Evolutionary conservation across 2,797 vertebrate genomes (phyloP).

Genomic region (Gouania willdenowi): DNA sequence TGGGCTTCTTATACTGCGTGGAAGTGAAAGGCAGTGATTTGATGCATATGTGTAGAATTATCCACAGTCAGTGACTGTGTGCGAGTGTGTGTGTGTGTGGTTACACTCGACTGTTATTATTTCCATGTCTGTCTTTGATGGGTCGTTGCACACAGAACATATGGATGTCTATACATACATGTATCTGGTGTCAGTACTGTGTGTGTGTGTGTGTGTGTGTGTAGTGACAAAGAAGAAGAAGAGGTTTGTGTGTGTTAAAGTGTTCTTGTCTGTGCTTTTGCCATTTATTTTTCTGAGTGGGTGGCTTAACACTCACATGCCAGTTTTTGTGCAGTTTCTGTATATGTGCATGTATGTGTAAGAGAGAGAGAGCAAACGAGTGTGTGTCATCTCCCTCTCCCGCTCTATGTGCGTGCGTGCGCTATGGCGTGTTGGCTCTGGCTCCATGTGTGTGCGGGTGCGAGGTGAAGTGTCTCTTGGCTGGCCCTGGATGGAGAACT

Average conservation of each 20-base stretch:
- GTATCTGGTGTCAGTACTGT: conserved; percentile 60
- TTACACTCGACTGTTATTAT: conserved; percentile 67
- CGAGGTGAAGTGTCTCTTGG: conserved; percentile 76
- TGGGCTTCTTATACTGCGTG: conserved; percentile 33
- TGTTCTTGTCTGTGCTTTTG: conserved; percentile 44
- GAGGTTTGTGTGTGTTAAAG: conserved; percentile 32
- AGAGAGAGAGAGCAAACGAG: background rate
- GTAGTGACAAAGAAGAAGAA: too few relatives aligned
- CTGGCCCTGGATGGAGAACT: conserved; percentile 70
- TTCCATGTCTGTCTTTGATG: conserved; percentile 70
- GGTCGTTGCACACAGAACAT: conserved; percentile 64
- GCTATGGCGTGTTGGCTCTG: conserved; percentile 52
- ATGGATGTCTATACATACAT: conserved; percentile 59
- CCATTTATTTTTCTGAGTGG: conserved; percentile 72
- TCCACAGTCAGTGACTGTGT: conserved; percentile 46
- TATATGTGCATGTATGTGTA: background rate
- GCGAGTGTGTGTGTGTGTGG: conserved; percentile 24
- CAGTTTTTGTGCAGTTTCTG: conserved; percentile 24
- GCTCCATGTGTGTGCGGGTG: conserved; percentile 76
- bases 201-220: conserved; percentile 15
- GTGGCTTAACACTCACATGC: conserved; percentile 63
- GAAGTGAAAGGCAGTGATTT: conserved; percentile 50
- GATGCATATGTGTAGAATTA: conserved; percentile 68
- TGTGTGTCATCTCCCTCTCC: conserved; percentile 19
- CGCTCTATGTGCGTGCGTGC: conserved; percentile 7